Percentiles rank a stretch among this genome's conserved stretches.
These are phyloP conservation scores for Lacanobia wlatinum DNA, from an alignment of 2,888 invertebrate species.

Conservation along the genomic window DNA sequence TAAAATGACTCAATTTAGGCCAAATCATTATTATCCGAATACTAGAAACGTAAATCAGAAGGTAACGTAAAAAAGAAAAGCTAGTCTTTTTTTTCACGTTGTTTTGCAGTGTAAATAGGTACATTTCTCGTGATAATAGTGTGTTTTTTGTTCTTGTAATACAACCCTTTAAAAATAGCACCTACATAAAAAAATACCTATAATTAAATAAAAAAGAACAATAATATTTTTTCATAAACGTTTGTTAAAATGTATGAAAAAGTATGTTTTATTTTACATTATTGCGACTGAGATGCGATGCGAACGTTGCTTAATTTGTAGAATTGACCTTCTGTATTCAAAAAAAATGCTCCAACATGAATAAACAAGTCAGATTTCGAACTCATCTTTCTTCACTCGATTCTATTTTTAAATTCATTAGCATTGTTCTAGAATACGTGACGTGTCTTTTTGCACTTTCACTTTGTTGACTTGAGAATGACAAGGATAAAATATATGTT, in stretches of 20 bases:
- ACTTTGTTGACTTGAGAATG: neutral
- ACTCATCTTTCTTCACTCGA: neutral
- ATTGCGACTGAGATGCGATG: too few relatives aligned
- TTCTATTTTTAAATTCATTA: slow-evolving; percentile 15
- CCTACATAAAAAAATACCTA: neutral
- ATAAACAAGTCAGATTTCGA: slow-evolving; percentile 9
- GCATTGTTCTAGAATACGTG: slow-evolving; percentile 13
- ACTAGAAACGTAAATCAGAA: neutral
- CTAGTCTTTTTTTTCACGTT: too few relatives aligned
- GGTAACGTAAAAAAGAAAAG: too few relatives aligned
- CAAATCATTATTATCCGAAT: neutral
- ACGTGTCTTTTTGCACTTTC: slow-evolving; percentile 18
- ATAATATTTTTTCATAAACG: neutral
- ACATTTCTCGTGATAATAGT: too few relatives aligned
- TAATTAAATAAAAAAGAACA: too few relatives aligned
- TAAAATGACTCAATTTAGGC: neutral
- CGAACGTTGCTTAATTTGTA: too few relatives aligned
- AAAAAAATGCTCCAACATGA: neutral
- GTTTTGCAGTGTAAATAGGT: neutral
- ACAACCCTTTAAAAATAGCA: neutral
- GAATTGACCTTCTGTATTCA: neutral
- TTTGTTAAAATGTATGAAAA: neutral
- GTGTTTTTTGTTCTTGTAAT: too few relatives aligned
- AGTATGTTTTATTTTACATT: too few relatives aligned
- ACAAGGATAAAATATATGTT: neutral